A percentile compares a stretch with the other conserved stretches of the same genome.
phyloP scores from a whole-genome alignment of 2,888 invertebrate genomes.

The Ganaspis brasiliensis region DNA sequence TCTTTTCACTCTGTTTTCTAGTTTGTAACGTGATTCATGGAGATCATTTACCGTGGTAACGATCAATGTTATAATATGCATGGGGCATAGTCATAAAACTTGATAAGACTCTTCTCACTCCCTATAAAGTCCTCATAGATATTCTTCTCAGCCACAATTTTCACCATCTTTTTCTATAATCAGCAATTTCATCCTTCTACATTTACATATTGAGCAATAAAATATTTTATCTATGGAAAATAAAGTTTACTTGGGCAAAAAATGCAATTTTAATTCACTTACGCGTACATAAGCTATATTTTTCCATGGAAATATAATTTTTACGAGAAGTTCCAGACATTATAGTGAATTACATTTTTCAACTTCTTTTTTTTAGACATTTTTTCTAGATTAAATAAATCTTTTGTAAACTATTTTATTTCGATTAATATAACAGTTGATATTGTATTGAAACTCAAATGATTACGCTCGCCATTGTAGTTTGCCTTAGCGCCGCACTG shows the following conservation, averaged over 20 bases:
- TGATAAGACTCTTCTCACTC: constrained; percentile 17
- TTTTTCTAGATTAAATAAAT: too few species aligned
- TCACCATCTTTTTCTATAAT: constrained; percentile 23
- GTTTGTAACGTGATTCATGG: not conserved
- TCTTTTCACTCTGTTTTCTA: not conserved
- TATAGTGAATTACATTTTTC: too few species aligned
- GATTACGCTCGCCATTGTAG: too few species aligned
- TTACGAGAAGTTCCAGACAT: too few species aligned
- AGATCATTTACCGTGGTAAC: not conserved
- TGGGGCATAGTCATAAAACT: constrained; percentile 20
- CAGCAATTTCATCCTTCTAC: not conserved
- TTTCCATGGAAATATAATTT: not conserved
- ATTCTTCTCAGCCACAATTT: constrained; percentile 1
- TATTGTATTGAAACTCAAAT: too few species aligned
- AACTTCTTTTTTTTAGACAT: too few species aligned
- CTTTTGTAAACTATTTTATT: too few species aligned
- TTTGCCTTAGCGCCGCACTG: too few species aligned
- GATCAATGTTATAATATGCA: constrained; percentile 31
- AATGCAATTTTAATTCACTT: not conserved
- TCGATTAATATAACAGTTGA: too few species aligned
- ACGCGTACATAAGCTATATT: not conserved
- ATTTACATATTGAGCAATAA: constrained; percentile 10
- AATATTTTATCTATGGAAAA: not conserved
- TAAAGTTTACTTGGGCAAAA: constrained; percentile 1
- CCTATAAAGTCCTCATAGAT: constrained; percentile 22